A percentile compares a stretch with the other conserved stretches of the same genome.
Evolutionary conservation across 2,797 vertebrate species (phyloP).

Genomic region (Huso huso): DNA sequence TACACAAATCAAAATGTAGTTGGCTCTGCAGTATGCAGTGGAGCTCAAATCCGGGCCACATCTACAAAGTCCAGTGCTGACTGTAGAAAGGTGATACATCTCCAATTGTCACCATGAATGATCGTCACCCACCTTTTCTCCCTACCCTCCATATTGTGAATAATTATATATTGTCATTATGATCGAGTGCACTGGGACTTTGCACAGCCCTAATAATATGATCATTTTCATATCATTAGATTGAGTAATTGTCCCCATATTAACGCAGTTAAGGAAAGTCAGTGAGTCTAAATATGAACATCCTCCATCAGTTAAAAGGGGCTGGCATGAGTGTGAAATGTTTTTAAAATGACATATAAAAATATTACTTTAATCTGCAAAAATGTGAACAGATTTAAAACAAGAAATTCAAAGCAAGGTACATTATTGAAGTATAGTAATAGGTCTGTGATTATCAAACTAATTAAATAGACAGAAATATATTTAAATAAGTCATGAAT

Average conservation of each 20-base stretch:
- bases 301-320: background rate
- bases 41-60: no score
- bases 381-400: no score
- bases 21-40: no score
- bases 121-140: background rate
- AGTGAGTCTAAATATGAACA: slow-evolving; percentile 1
- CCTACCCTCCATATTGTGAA: background rate
- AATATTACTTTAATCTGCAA: no score
- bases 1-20: no score
- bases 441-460: no score
- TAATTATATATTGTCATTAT: slow-evolving; percentile 1
- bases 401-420: no score
- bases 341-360: background rate
- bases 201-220: background rate
- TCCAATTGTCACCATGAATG: background rate
- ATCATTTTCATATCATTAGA: slow-evolving; percentile 3
- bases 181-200: background rate
- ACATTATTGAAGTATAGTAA: no score
- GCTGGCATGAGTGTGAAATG: background rate
- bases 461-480: no score
- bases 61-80: background rate
- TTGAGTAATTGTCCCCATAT: background rate
- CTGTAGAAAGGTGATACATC: background rate
- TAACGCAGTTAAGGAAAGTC: background rate
- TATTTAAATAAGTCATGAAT: no score